Percentiles rank a stretch among this genome's conserved stretches.
Conservation (phyloP, 2,113 vertebrate genomes). For the Chinchilla lanigera region DNA sequence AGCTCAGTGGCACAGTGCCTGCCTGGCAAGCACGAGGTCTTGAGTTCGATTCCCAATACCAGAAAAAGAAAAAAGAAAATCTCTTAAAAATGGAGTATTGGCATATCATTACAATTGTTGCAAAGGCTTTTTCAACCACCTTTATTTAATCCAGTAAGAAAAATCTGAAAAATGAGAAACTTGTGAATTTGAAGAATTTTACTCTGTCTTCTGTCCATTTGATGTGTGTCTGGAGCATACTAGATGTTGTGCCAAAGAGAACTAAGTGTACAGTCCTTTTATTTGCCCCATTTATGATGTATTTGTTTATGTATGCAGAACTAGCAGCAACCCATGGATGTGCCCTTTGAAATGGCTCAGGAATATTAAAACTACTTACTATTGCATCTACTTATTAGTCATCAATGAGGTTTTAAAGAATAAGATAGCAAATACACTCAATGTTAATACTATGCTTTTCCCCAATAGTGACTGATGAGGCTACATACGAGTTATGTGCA, state of each 20-base stretch:
- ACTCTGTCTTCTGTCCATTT: neutral
- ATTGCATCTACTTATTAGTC: neutral
- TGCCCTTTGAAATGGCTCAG: neutral
- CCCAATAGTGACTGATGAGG: neutral
- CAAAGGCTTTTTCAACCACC: neutral
- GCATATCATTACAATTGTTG: neutral
- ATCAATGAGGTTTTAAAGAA: slow-evolving; percentile 1
- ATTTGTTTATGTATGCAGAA: neutral
- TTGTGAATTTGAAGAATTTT: neutral
- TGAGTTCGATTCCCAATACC: too few relatives aligned
- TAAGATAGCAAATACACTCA: neutral
- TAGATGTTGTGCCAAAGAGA: neutral
- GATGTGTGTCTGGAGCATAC: neutral
- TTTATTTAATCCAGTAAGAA: neutral
- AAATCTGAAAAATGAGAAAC: neutral
- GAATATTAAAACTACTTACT: neutral
- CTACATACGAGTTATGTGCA: neutral
- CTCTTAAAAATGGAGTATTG: neutral
- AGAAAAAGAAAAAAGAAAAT: too few relatives aligned
- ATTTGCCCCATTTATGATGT: neutral
- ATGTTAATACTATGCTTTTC: neutral
- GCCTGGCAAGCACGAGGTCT: too few relatives aligned
- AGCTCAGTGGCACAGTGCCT: too few relatives aligned
- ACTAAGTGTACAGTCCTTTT: neutral
- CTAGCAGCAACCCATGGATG: neutral